phyloP scores from a whole-genome alignment of 1,140 invertebrate species.

The Drosophila teissieri region DNA sequence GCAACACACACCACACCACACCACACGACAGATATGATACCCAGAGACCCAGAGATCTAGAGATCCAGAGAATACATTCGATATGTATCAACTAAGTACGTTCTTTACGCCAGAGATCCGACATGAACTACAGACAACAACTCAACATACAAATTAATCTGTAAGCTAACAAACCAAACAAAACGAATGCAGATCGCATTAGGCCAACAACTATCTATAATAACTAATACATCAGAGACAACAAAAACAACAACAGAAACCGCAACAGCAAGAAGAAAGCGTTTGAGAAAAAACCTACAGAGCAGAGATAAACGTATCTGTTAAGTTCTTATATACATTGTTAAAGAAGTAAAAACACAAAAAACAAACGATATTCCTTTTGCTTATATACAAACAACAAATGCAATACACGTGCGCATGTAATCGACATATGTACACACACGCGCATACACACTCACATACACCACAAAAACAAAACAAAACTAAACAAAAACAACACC shows the following conservation, averaged over 20 bases:
- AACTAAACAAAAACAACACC: slow-evolving; percentile 8
- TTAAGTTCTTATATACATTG: slow-evolving; percentile 60
- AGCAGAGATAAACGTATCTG: slow-evolving; percentile 28
- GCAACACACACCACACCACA: slow-evolving; percentile 18
- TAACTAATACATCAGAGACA: slow-evolving; percentile 39
- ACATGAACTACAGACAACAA: slow-evolving; percentile 26
- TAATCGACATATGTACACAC: slow-evolving; percentile 30
- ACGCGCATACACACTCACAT: slow-evolving; percentile 10
- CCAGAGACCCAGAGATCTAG: slow-evolving; percentile 1
- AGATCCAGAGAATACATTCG: slow-evolving; percentile 18
- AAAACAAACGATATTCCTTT: slow-evolving; percentile 75
- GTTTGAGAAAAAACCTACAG: slow-evolving; percentile 26
- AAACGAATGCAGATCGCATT: slow-evolving; percentile 42
- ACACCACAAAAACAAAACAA: slow-evolving; percentile 9
- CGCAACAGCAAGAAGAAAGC: slow-evolving; percentile 14
- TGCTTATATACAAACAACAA: slow-evolving; percentile 65
- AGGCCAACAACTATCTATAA: slow-evolving; percentile 56
- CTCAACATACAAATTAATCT: slow-evolving; percentile 59
- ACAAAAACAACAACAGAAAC: background rate
- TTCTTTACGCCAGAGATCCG: slow-evolving; percentile 17
- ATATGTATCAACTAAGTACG: slow-evolving; percentile 17
- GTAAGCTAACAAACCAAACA: slow-evolving; percentile 64
- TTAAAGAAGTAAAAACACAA: slow-evolving; percentile 35
- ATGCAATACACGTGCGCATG: slow-evolving; percentile 58
- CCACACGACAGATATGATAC: slow-evolving; percentile 8